Evolutionary conservation across 2,113 vertebrate species (phyloP), one percentile per base, ranked within the genome.

Genomic region (Dryoscopus gambensis): DNA sequence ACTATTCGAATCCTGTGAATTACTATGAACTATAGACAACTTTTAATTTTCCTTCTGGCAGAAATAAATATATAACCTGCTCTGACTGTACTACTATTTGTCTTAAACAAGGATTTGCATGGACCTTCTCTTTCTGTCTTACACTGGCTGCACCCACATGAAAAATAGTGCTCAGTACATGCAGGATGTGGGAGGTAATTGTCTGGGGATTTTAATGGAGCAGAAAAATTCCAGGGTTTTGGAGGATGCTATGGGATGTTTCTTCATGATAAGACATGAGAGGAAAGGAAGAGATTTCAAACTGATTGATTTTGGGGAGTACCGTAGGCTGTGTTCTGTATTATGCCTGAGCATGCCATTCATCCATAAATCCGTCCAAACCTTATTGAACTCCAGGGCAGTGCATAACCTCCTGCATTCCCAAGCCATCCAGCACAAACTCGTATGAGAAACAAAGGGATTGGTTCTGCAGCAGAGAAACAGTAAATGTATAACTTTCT

Each of bases 341-440:
- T 96, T 97, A 94, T 94, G 89, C 80, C 73, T 96, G 65, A 90
- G n/a, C 90, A 95, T 81, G 80, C 88, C 85, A 94, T 74, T 92
- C 68, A 92, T 80, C 93, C 75, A 90, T 97, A 97, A 97, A 97
- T 97, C 95, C 93, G 77, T 89, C 87, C 69, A 91, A 94, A 94
- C 22, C 49, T 87, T 64, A 64, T 10, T 35, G 91, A 98, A 96
- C 76, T 97, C 70, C 89, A 96, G 80, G 86, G 56, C 83, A 95
- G 94, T 82, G 53, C 39, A 96, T 95, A 97, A 95, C 33, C 55
- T 96, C 44, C 62, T 91, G 35, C 75, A 93, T 96, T 97, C 52
- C n/a, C 55, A 84, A 91, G 42, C 33, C 42, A 76, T 90, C 69
- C 77, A 97, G 53, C 22, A 91, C 73, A 95, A 91, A 78, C 49